Evolutionary conservation across 2,888 invertebrate species (phyloP), one percentile per base, ranked within the genome.

Genomic region (Zygothrica quintamaculata): DNA sequence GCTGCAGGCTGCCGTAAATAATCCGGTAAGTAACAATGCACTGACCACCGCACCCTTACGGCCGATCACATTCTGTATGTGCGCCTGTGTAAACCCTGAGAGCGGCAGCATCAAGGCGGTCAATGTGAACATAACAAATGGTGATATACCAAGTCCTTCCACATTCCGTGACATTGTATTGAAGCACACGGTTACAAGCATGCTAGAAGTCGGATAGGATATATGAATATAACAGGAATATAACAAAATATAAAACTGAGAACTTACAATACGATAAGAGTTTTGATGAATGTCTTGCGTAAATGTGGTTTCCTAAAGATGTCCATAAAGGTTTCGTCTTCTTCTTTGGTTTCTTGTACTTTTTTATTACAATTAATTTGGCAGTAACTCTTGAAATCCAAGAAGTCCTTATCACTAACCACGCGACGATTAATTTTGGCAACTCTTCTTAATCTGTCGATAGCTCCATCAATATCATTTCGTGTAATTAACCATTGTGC

Each of bases 401-500:
- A 69, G 5, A 82, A 78, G 6, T 88, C 89, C 3, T 64, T 84
- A 0, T 90, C 89, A 6, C 85, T 73, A 1, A 93, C 86, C 9
- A 56, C 66, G 53, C 87, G 90, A 1, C 90, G 87, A 80, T 93
- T 93, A 52, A 92, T 88, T 68, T 88, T 89, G 0, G 93, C 93
- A 33, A 93, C 92, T 26, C 89, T 89, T 65, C 88, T 81, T 59
- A 93, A 91, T 43, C 93, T 92, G 15, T 74, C 64, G 5, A 92
- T 89, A 0, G 93, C 93, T 31, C 92, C 90, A 26, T 92, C 91
- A 0, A 91, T 84, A 53, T 90, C 88, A 16, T 92, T 92, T 67
- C 92, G 91, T 42, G 93, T 92, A 4, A 93, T 90, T 18, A 93
- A 86, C 93, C 93, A 93, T 69, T 93, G 92, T 0, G 93, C 93